Base-by-base conservation (phyloP, 2,797 vertebrate genomes). In the Cyclopterus lumpus region DNA sequence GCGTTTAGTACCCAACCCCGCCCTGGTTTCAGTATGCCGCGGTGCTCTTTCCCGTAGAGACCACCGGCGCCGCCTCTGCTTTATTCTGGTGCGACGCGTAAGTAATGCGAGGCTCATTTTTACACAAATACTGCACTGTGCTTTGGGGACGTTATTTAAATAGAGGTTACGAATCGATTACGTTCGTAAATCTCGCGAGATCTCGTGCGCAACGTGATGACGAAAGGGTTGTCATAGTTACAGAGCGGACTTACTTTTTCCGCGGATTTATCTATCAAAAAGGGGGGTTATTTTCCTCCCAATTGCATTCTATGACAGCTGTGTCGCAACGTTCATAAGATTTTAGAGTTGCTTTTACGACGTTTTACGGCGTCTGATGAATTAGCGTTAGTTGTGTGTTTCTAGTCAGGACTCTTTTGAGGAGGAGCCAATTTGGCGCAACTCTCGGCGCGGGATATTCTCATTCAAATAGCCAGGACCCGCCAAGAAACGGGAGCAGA, bases 361-460 rank as follows among this genome's bases (percentile, higher is more conserved):
- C 1, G 2, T 28, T 6, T 24, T 42, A 5, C 5, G 10, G 1
- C 18, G 11, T 40, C 1, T 20, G 24, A 14, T 16, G 18, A 8
- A 18, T 7, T 28, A 1, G 34, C 11, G 34, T n/a, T n/a, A n/a
- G n/a, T n/a, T n/a, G n/a, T n/a, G n/a, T n/a, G 16, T 51, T 63
- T 51, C 16, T 32, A 8, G 5, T 8, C 0, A 28, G 30, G 24
- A 20, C 1, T 8, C 20, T 48, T 49, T 53, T 6, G 51, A 42
- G 87, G 79, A 4, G 86, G 83, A 20, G 79, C 55, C 58, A 59
- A 61, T 51, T 75, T 42, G 57, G 54, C 48, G 57, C 38, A 18
- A 68, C 51, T 38, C 34, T 5, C 30, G 3, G 15, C 38, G 82
- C 88, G 90, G 81, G 84, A 24, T 78, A 64, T 3, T 53, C 8